These are phyloP conservation scores for Xanthia togata DNA, from an alignment of 2,888 invertebrate species.

Conservation along the genomic window DNA sequence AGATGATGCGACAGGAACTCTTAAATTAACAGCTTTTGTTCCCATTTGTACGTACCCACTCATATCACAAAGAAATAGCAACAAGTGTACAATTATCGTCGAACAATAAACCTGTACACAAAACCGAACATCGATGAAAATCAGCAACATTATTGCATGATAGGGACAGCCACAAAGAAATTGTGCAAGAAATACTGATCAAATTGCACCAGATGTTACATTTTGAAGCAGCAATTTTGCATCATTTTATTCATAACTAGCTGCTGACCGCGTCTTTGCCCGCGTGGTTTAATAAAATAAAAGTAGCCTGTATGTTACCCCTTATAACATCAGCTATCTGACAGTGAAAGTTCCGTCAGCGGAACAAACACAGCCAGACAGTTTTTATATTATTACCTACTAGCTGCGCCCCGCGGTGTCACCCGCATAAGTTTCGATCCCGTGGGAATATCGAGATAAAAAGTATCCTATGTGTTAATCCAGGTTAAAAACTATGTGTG, in stretches of 20 bases:
- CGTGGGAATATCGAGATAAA: too few species aligned
- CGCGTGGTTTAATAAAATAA: too few species aligned
- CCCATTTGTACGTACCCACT: neutral
- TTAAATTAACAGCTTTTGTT: neutral
- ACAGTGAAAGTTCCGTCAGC: too few species aligned
- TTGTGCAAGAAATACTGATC: neutral
- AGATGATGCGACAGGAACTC: neutral
- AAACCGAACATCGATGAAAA: conserved; percentile 17
- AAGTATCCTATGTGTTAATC: too few species aligned
- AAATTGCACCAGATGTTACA: conserved; percentile 19
- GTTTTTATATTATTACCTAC: too few species aligned
- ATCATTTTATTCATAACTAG: conserved; percentile 4
- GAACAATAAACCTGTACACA: neutral
- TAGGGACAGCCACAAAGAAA: conserved; percentile 5
- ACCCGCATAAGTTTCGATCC: too few species aligned
- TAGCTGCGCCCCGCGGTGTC: too few species aligned
- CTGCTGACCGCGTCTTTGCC: too few species aligned
- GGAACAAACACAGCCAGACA: too few species aligned
- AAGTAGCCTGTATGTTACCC: too few species aligned
- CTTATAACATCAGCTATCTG: too few species aligned
- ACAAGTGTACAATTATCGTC: neutral
- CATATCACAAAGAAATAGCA: neutral
- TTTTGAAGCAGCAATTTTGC: neutral
- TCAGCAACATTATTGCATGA: neutral
- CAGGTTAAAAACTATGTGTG: too few species aligned